Conservation (phyloP, 2,113 vertebrate species). For the Electrona antarctica region DNA sequence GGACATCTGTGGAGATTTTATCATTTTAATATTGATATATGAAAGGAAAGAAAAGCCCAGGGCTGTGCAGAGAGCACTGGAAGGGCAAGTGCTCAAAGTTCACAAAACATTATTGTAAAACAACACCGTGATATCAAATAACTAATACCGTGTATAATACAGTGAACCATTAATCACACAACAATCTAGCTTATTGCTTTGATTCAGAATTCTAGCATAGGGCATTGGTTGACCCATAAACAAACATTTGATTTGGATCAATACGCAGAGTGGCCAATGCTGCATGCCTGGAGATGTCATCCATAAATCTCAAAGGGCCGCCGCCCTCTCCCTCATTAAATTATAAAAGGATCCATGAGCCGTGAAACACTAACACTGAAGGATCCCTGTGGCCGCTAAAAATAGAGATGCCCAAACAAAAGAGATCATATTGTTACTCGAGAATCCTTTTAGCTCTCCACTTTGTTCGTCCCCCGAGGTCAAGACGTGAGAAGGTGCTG, state of each 20-base stretch:
- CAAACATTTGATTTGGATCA: constrained; percentile 76
- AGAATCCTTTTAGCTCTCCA: constrained; percentile 76
- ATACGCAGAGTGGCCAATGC: constrained; percentile 67
- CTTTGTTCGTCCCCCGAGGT: constrained; percentile 64
- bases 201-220: constrained; percentile 8
- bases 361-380: constrained; percentile 69
- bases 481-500: constrained; percentile 24
- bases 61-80: too few relatives aligned
- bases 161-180: too few relatives aligned
- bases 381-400: constrained; percentile 72
- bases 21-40: not conserved
- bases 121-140: too few relatives aligned
- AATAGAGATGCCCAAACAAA: constrained; percentile 72
- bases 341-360: constrained; percentile 78
- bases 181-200: too few relatives aligned
- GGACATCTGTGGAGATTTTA: not conserved
- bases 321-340: constrained; percentile 76
- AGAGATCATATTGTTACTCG: constrained; percentile 70
- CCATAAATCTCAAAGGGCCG: constrained; percentile 72
- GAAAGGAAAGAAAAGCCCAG: not conserved
- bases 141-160: too few relatives aligned
- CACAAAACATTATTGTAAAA: too few relatives aligned
- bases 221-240: constrained; percentile 73
- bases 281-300: constrained; percentile 48
- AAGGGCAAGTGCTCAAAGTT: too few relatives aligned